Conservation (phyloP, 2,888 invertebrate species). For the Odontocolon sp. region DNA sequence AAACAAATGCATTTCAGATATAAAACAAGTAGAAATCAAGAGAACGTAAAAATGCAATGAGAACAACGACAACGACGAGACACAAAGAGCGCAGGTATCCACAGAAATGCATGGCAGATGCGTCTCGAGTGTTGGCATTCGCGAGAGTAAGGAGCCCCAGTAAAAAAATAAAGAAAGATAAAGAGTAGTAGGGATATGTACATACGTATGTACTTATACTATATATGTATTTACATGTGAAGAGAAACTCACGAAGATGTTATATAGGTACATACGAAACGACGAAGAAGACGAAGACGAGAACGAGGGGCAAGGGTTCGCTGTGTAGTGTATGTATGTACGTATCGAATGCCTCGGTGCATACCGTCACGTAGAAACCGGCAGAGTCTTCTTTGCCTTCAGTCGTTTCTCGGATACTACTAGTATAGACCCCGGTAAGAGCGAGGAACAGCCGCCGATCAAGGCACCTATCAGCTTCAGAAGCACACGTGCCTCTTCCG, state of each 20-base stretch:
- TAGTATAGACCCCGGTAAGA: conserved; percentile 11
- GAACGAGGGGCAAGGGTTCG: conserved; percentile 26
- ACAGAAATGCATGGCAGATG: conserved; percentile 42
- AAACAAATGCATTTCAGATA: too few relatives aligned
- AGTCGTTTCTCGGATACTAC: conserved; percentile 63
- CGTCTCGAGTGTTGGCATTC: conserved; percentile 49
- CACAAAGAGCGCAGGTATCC: conserved; percentile 12
- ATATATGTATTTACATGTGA: conserved; percentile 61
- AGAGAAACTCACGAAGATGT: conserved; percentile 55
- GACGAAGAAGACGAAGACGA: conserved; percentile 20
- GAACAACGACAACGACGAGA: conserved; percentile 21
- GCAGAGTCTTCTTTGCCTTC: conserved; percentile 67
- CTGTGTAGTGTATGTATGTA: conserved; percentile 57
- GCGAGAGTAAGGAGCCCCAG: conserved; percentile 45
- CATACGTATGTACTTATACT: conserved; percentile 62
- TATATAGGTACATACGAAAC: conserved; percentile 51
- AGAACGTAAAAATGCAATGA: conserved; percentile 4
- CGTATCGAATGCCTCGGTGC: conserved; percentile 69
- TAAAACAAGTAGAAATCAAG: neutral
- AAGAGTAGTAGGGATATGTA: conserved; percentile 54
- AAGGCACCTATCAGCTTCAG: conserved; percentile 37
- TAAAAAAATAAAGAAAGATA: conserved; percentile 11
- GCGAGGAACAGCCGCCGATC: conserved; percentile 34
- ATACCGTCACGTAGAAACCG: conserved; percentile 74
- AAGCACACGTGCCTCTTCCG: conserved; percentile 45